Base-by-base conservation (phyloP, 2,797 vertebrate species). In the Poecile montanus region DNA sequence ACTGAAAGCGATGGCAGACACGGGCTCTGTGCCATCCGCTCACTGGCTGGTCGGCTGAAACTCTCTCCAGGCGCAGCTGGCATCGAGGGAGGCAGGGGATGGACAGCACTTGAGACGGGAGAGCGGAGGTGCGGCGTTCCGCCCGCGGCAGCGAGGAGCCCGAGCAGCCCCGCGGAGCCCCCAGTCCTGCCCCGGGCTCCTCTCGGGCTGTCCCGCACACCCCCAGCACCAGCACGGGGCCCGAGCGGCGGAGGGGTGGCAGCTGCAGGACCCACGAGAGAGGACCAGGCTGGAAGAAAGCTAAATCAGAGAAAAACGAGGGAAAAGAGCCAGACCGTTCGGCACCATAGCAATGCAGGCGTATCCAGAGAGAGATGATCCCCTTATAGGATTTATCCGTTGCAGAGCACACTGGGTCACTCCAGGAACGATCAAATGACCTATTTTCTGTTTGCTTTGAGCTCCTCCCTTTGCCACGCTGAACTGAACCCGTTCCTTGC, bases 151-250 rank as follows among this genome's bases (percentile, higher is more conserved):
- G 12, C 25, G 7, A 15, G 19, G 2, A 1, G 14, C 0, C 38
- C 0, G 14, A 7, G 0, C 0, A 21, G 2, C 7, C 8, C 42
- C 2, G 3, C 34, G 0, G 40, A 6, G 44, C 17, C 44, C 18
- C 44, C 48, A 12, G 17, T 45, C 11, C 68, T 16, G 66, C 15
- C 26, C 38, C 20, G 17, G 17, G 16, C 61, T 50, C 34, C 15
- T 4, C 44, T 11, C 32, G 48, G 63, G 36, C n/a, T 21, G 25
- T 19, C 38, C 36, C 18, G 26, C 23, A 4, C 26, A 42, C 6
- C 23, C 30, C 13, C 78, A 5, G 60, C 45, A 8, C 51, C 38
- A 4, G 32, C 57, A 12, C 34, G 3, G 38, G 21, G 36, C 66
- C 36, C 45, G 13, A 10, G 40, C 48, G 8, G 12, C 5, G 11